phyloP scores from a whole-genome alignment of 1,140 invertebrate genomes.

The Zaprionus africanus region DNA sequence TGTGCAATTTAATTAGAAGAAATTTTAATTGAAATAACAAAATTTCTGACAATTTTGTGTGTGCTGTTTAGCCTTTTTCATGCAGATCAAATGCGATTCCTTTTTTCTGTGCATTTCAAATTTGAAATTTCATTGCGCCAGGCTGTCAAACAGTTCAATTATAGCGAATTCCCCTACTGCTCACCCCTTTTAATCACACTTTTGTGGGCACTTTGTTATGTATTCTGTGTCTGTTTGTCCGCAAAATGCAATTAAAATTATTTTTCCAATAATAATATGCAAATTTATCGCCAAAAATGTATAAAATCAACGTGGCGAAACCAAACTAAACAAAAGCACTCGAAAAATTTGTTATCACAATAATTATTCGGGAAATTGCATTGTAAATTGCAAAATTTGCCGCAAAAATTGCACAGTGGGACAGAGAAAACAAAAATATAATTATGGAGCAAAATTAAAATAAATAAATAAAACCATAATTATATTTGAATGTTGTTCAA shows the following conservation, averaged over 20 bases:
- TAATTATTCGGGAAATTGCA: constrained; percentile 74
- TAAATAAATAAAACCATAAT: not conserved
- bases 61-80: not conserved
- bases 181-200: constrained; percentile 25
- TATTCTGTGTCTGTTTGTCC: constrained; percentile 4
- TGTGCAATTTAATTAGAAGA: not conserved
- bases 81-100: too few relatives aligned
- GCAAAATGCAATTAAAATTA: constrained; percentile 67
- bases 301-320: constrained; percentile 37
- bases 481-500: not conserved
- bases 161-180: not conserved
- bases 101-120: not conserved
- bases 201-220: constrained; percentile 41
- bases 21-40: not conserved
- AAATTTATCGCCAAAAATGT: constrained; percentile 54
- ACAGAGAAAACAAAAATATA: not conserved
- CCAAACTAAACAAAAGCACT: constrained; percentile 29
- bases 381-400: constrained; percentile 54
- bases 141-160: constrained; percentile 27
- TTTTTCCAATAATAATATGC: constrained; percentile 69
- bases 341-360: constrained; percentile 59
- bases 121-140: constrained; percentile 6
- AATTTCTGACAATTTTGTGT: not conserved
- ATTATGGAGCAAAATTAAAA: not conserved
- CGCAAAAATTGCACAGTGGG: constrained; percentile 8